A percentile compares a stretch with the other conserved stretches of the same genome.
Evolutionary conservation across 2,113 vertebrate species (phyloP).

Genomic region (Todiramphus chloris): DNA sequence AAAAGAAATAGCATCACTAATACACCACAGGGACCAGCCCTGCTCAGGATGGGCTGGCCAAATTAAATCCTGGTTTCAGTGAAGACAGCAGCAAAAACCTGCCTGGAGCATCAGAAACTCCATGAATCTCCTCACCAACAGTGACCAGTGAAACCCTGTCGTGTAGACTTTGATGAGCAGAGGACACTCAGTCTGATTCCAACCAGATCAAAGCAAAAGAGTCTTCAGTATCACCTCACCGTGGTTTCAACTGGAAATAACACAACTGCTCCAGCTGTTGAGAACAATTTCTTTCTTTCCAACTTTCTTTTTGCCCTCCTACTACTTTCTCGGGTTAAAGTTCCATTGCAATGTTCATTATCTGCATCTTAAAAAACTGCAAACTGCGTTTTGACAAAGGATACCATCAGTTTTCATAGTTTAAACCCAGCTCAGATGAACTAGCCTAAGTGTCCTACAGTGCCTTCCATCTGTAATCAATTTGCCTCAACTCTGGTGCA

Average conservation of each 20-base stretch:
- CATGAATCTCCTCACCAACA: neutral
- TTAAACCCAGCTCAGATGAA: conserved; percentile 4
- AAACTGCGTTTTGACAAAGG: neutral
- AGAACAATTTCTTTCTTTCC: neutral
- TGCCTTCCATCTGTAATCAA: neutral
- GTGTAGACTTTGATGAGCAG: neutral
- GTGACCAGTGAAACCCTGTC: neutral
- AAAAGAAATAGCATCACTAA: neutral
- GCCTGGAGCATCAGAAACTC: neutral
- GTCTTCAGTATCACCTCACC: neutral
- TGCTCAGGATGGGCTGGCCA: neutral
- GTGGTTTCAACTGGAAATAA: neutral
- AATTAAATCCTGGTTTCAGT: neutral
- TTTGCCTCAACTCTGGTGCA: neutral
- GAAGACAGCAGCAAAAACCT: neutral
- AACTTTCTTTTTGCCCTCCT: neutral
- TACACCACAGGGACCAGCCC: neutral
- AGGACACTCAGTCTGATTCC: neutral
- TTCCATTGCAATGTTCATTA: neutral
- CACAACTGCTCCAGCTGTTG: neutral
- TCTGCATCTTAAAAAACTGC: neutral
- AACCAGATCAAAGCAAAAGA: neutral
- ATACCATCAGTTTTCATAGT: neutral
- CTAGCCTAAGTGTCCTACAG: neutral
- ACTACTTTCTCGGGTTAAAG: neutral